Base-by-base conservation (phyloP, 2,888 invertebrate genomes). In the Anoncus sp. region DNA sequence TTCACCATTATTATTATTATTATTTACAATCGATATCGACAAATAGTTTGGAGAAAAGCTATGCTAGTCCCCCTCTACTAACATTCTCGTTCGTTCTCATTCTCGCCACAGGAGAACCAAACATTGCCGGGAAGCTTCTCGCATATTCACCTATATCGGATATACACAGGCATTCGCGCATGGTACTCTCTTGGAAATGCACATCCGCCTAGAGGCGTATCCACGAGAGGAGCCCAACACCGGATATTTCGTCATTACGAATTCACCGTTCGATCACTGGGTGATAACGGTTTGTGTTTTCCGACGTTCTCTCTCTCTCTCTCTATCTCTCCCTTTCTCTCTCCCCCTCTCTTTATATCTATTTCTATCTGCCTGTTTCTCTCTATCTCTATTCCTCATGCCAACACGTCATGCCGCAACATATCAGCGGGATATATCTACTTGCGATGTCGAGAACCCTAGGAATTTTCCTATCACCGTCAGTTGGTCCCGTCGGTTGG, bases 241-340 rank as follows among this genome's bases (percentile, higher is more conserved):
- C 57, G 73, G 77, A 73, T 67, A 69, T 77, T 69, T 77, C 67
- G 67, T 77, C 67, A 72, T 73, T 73, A 77, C 73, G 63, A 69
- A 73, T 63, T 73, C 62, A 77, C 43, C 47, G 71, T 63, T 49
- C 55, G 55, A 77, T 59, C 53, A n/a, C 35, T 35, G 31, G 40
- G 16, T 22, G 55, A 43, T 72, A 20, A 49, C 62, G 31, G 9
- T 16, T 53, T 27, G 12, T 16, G 27, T 51, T 49, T 51, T 24
- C 10, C 10, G 43, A 63, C n/a, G n/a, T n/a, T n/a, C n/a, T 66
- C 31, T 35, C 43, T 31, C 20, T 60, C 57, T 35, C 43, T 45
- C 43, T 27, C 62, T 10, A 3, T n/a, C 38, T 59, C n/a, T 14
- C 38, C 20, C 7, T 60, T 1, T 47, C 18, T 47, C 16, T 47